Conservation (phyloP, 2,113 vertebrate species). For the Chlorocebus sabaeus region DNA sequence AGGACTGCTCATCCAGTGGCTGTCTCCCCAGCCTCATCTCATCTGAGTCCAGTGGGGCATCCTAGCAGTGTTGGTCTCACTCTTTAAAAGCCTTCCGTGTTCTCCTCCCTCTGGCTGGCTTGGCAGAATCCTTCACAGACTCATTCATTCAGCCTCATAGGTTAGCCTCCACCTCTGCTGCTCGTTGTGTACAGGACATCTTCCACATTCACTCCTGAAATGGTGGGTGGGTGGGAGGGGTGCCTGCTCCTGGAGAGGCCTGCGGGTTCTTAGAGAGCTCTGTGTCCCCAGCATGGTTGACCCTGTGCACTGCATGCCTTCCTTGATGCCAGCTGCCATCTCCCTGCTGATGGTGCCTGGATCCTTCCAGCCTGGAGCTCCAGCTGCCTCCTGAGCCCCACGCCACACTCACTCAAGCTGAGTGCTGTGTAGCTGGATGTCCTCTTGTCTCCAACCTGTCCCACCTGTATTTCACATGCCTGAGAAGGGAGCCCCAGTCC, state of each 20-base stretch:
- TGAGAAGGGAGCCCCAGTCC: neutral
- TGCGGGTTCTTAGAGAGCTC: neutral
- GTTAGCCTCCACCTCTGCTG: neutral
- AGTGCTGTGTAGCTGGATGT: neutral
- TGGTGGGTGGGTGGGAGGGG: neutral
- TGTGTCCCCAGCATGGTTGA: neutral
- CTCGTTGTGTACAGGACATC: neutral
- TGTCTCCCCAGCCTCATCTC: neutral
- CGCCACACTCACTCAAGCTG: neutral
- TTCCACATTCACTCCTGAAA: neutral
- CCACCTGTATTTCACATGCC: too few species aligned
- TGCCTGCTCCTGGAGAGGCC: neutral
- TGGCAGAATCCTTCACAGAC: accelerated
- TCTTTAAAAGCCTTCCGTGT: neutral
- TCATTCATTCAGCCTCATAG: neutral
- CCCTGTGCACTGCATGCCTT: accelerated
- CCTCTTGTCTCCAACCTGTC: neutral
- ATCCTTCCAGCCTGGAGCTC: neutral
- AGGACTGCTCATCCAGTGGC: too few species aligned
- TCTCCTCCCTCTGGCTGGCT: neutral
- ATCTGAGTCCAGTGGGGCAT: neutral
- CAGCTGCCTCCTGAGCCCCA: neutral
- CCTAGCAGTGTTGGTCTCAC: too few species aligned
- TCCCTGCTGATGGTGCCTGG: neutral
- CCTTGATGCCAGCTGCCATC: too few species aligned